Evolutionary conservation across 2,797 vertebrate genomes (phyloP), one percentile per base, ranked within the genome.

Genomic region (Scyliorhinus canicula): DNA sequence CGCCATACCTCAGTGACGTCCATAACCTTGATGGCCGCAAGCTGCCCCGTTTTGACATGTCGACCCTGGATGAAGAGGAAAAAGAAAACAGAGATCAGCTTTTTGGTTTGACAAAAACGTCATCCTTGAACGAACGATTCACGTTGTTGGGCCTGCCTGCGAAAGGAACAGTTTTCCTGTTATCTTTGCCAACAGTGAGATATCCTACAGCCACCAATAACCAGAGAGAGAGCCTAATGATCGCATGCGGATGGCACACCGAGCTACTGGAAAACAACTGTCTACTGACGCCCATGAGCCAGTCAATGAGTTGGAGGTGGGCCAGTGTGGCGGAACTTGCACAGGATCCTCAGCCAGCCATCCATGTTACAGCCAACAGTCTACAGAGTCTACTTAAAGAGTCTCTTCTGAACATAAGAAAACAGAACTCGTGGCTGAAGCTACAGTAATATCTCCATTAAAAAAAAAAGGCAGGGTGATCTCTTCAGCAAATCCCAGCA

Each of bases 21-120:
- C 98, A 99, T 99, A 96, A 99, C 98, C 96, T 99, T 99, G 96
- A 99, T 99, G 96, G 98, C 98, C 44, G 98, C 98, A 97, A 99
- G 97, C 97, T 99, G 98, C 96, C 98, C 97, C 0, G 97, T 97
- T 96, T 97, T 97, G 95, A 97, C 97, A 95, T 97, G 97, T 60
- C 97, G 97, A 95, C 97, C 97, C 97, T 97, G 95, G 0, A 35
- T 19, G 82, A 95, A 19, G 95, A 96, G 95, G 5, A 95, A 90
- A 77, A 16, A 8, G 95, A 93, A 77, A 16, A 24, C 4, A 65
- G 28, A 90, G 4, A 65, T 91, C 88, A 91, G 60, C 12, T 44
- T 65, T 91, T 63, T 57, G 44, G n/a, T 19, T 44, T 44, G 4
- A 44, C n/a, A n/a, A 19, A 63, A 63, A 60, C 3, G 35, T n/a